A percentile compares a stretch with the other conserved stretches of the same genome.
phyloP scores from a whole-genome alignment of 2,888 invertebrate genomes.

The Ophioninae sp. region DNA sequence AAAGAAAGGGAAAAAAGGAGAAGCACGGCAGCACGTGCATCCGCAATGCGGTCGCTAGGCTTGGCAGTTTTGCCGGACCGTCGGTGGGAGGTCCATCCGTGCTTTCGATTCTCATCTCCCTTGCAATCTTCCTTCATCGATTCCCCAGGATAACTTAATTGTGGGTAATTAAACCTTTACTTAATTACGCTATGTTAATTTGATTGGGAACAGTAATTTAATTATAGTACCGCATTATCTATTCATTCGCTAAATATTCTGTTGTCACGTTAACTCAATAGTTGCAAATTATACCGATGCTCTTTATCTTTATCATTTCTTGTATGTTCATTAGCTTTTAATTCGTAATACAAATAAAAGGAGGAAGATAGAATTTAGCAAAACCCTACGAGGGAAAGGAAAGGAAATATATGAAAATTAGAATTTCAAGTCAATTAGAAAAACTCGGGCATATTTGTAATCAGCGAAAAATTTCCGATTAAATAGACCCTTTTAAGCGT shows the following conservation, averaged over 20 bases:
- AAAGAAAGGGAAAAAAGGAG: slow-evolving; percentile 28
- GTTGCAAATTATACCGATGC: background rate
- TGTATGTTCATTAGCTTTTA: background rate
- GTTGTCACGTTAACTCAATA: background rate
- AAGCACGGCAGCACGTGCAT: slow-evolving; percentile 69
- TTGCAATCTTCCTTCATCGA: slow-evolving; percentile 24
- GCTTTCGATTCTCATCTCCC: slow-evolving; percentile 30
- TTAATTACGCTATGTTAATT: slow-evolving; percentile 11
- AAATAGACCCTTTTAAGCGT: no score
- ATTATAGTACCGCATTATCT: background rate
- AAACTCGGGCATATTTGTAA: no score
- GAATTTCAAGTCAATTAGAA: no score
- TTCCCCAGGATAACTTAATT: slow-evolving; percentile 50
- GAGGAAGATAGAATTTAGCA: no score
- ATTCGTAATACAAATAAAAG: background rate
- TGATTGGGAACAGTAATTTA: slow-evolving; percentile 5
- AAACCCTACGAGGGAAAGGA: no score
- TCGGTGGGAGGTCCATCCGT: slow-evolving; percentile 44
- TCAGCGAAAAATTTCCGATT: no score
- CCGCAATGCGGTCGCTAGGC: slow-evolving; percentile 73
- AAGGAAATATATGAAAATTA: no score
- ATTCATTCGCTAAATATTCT: background rate
- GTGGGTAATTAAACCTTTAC: slow-evolving; percentile 27
- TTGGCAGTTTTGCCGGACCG: slow-evolving; percentile 63
- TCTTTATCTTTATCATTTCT: background rate